Conservation (phyloP, 2,888 invertebrate genomes). For the Lasioglossum leucozonium region DNA sequence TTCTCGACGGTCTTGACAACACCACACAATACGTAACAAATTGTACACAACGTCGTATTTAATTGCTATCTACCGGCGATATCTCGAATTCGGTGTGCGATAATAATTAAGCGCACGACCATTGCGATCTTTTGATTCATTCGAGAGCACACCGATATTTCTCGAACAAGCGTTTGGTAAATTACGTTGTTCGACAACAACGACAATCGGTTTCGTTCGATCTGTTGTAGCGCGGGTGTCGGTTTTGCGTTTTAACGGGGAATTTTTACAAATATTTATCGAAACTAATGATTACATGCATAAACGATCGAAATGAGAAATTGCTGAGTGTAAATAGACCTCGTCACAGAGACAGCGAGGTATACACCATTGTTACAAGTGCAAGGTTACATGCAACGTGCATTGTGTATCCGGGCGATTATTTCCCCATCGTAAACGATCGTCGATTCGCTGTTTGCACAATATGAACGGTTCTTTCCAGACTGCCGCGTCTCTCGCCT, state of each 20-base stretch:
- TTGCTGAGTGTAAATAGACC: background rate
- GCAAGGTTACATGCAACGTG: conserved; percentile 69
- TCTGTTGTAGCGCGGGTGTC: too few species aligned
- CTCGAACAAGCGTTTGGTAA: background rate
- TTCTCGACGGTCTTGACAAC: background rate
- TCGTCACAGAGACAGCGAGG: conserved; percentile 24
- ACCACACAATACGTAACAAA: background rate
- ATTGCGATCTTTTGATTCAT: background rate
- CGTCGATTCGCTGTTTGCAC: conserved; percentile 59
- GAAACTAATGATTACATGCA: too few species aligned
- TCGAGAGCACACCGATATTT: conserved; percentile 13
- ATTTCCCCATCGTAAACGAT: conserved; percentile 60
- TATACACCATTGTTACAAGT: conserved; percentile 67
- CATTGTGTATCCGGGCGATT: conserved; percentile 62
- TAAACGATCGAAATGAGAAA: conserved; percentile 4
- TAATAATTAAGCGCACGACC: conserved; percentile 15
- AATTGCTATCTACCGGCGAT: background rate
- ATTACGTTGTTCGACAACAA: background rate
- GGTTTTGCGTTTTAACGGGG: too few species aligned
- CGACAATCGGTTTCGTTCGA: background rate
- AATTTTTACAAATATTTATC: too few species aligned
- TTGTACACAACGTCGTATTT: background rate
- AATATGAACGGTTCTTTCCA: conserved; percentile 52
- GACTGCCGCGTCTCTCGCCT: conserved; percentile 22
- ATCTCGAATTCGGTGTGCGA: background rate